phyloP scores from a whole-genome alignment of 2,797 vertebrate species.

The Echiichthys vipera region DNA sequence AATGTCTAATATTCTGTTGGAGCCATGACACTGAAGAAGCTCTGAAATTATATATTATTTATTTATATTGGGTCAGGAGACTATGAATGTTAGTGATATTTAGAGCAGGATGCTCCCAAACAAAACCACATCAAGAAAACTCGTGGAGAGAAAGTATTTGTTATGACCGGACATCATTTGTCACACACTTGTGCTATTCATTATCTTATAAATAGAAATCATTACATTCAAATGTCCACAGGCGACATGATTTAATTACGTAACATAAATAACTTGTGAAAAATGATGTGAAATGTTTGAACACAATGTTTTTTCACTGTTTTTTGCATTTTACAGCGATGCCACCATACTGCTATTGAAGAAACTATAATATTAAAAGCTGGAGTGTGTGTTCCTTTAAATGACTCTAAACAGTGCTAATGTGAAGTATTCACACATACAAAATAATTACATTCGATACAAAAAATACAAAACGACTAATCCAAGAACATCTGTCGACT shows the following conservation, averaged over 20 bases:
- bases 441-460: slow-evolving; percentile 67
- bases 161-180: not conserved
- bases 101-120: too few species aligned
- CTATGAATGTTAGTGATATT: not conserved
- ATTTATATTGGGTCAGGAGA: not conserved
- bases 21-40: not conserved
- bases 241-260: too few species aligned
- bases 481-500: slow-evolving; percentile 29
- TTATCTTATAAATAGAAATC: not conserved
- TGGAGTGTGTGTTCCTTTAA: slow-evolving; percentile 70
- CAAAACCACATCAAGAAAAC: too few species aligned
- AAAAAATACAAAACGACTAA: slow-evolving; percentile 50
- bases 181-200: too few species aligned
- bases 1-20: not conserved
- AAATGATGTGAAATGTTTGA: slow-evolving; percentile 27
- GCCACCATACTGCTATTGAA: slow-evolving; percentile 1
- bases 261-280: slow-evolving; percentile 11
- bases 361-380: slow-evolving; percentile 28
- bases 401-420: slow-evolving; percentile 33
- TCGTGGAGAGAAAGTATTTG: too few species aligned
- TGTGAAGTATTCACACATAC: slow-evolving; percentile 41
- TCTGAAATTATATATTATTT: too few species aligned
- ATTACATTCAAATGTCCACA: not conserved
- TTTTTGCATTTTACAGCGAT: slow-evolving; percentile 51
- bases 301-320: slow-evolving; percentile 26